Base-by-base conservation (phyloP, 2,888 invertebrate species). In the Theretra japonica region DNA sequence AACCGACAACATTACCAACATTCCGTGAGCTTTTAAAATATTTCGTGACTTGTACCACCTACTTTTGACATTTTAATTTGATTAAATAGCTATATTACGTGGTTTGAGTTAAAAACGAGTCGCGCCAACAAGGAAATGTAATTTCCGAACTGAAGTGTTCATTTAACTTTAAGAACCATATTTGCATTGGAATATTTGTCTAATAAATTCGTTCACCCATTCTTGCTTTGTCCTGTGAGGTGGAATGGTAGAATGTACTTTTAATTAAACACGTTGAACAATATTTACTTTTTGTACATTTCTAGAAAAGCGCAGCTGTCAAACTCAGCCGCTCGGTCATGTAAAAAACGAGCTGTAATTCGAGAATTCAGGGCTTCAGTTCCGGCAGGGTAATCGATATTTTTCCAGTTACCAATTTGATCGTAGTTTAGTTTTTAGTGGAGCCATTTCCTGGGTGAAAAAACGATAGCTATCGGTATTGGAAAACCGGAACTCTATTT, bases 11-110 rank as follows among this genome's bases (percentile, higher is more conserved):
- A 62, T 33, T 59, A 21, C 21, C 21, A 62, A 1, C 41, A 33
- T 62, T 62, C 23, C 62, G 62, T 62, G 62, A 41, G 62, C 7
- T 33, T 41, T 62, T 62, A 15, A 62, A 62, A 62, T 62, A 62
- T 62, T 62, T 33, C 62, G 41, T 62, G 41, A 62, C 62, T 62
- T 41, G 33, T 41, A 33, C 19, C 28, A 59, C 28, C 41, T 33
- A 21, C 21, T 62, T 33, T 33, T 15, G 41, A 41, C 62, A 62
- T 62, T 62, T 62, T 30, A 33, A 41, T 62, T 62, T 62, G 62
- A 62, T 62, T 62, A 41, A 62, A 62, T 28, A 62, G 62, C 11
- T 19, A 62, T 19, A 11, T 21, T 62, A 41, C n/a, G 33, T 41
- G 33, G 21, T 62, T 62, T 62, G n/a, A 33, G 21, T 62, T 62